Base-by-base conservation (phyloP, 2,113 vertebrate genomes). In the Amblyopsis rosae region DNA sequence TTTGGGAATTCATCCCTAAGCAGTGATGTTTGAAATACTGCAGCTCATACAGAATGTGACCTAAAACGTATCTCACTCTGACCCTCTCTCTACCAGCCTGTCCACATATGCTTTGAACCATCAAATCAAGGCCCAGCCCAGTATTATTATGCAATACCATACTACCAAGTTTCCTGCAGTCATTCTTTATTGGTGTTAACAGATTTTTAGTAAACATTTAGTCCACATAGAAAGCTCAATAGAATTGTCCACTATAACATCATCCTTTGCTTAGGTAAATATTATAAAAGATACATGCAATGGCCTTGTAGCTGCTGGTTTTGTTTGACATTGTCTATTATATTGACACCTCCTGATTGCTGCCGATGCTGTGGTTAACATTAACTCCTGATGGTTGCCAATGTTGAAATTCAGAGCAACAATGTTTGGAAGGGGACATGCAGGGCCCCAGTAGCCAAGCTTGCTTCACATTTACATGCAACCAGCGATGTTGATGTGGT, bases 361-460 rank as follows among this genome's bases (percentile, higher is more conserved):
- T 41, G 35, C 5, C 10, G 59, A 70, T 41, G 55, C 56, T 47
- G 72, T 75, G 49, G 2, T 11, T 50, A 57, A 59, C 51, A 51
- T 1, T 1, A 65, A 55, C 70, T 84, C 71, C 72, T 55, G 69
- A 58, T 7, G 54, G 67, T 72, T 63, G 61, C 46, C 16, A 48
- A 48, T 75, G 68, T 76, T 57, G 72, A 41, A 41, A 41, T 41
- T 8, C 83, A 67, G 79, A 79, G 67, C 6, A 60, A 76, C 79
- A 76, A 79, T 51, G 77, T 75, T 55, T 58, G 50, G 26, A 76
- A 67, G 74, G 70, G 47, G 75, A 65, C 59, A 3, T n/a, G 59
- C 59, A 6, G 58, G 26, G 67, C 78, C 78, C 73, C 62, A 3
- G 76, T 49, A 76, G 77, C 82, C 65, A 16, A 32, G 70, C 4